phyloP scores from a whole-genome alignment of 1,140 invertebrate species.

The Habropoda laboriosa region DNA sequence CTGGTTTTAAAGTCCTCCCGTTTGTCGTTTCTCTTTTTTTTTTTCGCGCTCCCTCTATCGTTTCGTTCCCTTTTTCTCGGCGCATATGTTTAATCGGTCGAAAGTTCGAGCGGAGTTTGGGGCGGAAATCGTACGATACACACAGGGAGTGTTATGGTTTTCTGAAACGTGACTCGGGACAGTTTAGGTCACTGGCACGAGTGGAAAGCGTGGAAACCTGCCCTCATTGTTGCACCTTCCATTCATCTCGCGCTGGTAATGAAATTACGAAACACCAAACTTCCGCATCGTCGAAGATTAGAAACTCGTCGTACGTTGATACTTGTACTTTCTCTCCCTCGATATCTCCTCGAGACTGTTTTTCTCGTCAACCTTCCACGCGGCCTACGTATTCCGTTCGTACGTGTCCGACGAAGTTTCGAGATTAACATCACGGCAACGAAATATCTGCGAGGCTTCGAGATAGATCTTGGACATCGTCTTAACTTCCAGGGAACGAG shows the following conservation, averaged over 20 bases:
- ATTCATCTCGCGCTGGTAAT: constrained; percentile 5
- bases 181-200: no score
- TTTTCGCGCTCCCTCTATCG: no score
- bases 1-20: no score
- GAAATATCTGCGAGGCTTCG: no score
- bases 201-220: no score
- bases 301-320: background rate
- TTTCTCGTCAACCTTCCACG: background rate
- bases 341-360: background rate
- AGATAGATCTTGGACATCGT: no score
- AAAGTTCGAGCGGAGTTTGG: no score
- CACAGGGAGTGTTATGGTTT: background rate
- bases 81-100: no score
- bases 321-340: background rate
- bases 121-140: no score
- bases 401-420: background rate
- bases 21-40: no score
- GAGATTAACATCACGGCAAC: background rate
- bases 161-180: background rate
- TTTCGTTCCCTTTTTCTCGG: no score
- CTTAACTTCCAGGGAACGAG: no score
- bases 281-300: background rate
- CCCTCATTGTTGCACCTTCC: background rate
- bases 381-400: background rate
- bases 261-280: constrained; percentile 13